Base-by-base conservation (phyloP, 2,797 vertebrate genomes). In the Notolabrus celidotus region DNA sequence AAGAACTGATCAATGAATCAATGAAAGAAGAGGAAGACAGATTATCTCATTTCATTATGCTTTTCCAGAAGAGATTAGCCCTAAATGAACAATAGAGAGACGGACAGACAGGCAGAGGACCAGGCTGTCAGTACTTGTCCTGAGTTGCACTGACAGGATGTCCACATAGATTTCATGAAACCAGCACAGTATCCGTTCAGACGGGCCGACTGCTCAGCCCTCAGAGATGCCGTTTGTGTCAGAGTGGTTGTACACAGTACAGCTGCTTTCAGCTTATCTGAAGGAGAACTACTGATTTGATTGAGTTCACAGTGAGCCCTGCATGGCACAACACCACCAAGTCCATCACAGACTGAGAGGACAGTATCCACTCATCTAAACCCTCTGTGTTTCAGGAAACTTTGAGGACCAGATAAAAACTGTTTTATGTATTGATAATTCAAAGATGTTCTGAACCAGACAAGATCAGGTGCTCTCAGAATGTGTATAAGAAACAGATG, bases 11-110 rank as follows among this genome's bases (percentile, higher is more conserved):
- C 46, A 56, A 77, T 60, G 42, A 65, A 72, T 58, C 33, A 60
- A 27, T 60, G 62, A 65, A 70, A 56, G 25, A 65, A 64, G 51
- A 19, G 15, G 15, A 20, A 45, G 17, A 27, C 61, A 45, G 59
- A 71, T 69, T 22, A 69, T 75, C 54, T 17, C 7, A 4, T 73
- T 74, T 67, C 39, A 55, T 66, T 52, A 69, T 63, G 71, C 51
- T 67, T 45, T 70, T 69, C 52, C 69, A 55, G 57, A 84, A 31
- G 45, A 66, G 72, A 79, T 76, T 67, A 57, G 47, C 51, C 52
- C 29, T 55, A 25, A 56, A 59, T 63, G 41, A 61, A 46, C 31
- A 72, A 56, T 11, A 52, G 23, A 9, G 2, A 38, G 56, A 19
- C 31, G 20, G 20, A 67, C 47, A 20, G 50, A 33, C 39, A 56